Percentiles rank a stretch among this genome's conserved stretches.
Conservation (phyloP, 2,797 vertebrate species). For the Zalophus californianus region DNA sequence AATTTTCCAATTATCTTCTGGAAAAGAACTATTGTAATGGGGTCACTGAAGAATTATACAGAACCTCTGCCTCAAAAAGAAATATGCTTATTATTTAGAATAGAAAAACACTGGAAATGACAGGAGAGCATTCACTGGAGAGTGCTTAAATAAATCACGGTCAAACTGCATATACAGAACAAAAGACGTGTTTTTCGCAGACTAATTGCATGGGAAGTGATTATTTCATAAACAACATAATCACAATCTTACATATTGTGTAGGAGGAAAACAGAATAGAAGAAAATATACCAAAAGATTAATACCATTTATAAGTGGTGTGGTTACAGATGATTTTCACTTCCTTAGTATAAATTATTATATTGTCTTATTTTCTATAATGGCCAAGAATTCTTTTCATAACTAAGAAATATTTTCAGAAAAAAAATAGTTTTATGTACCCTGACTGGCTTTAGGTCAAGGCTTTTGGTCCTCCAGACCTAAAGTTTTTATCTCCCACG, state of each 20-base stretch:
- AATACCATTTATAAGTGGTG: neutral
- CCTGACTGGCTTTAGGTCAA: neutral
- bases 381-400: neutral
- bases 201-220: neutral
- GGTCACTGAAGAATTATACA: neutral
- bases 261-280: neutral
- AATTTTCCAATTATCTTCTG: neutral
- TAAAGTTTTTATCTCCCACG: neutral
- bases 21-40: conserved; percentile 1
- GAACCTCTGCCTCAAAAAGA: conserved; percentile 30
- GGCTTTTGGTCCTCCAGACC: neutral
- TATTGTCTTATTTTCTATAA: conserved; percentile 6
- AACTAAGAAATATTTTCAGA: neutral
- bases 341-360: neutral
- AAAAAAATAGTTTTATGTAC: neutral
- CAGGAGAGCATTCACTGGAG: neutral
- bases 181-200: neutral
- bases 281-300: conserved; percentile 5
- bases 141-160: neutral
- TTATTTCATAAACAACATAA: neutral
- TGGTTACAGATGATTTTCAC: neutral
- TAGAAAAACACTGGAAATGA: neutral
- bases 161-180: neutral
- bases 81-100: neutral
- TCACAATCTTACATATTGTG: neutral